Evolutionary conservation across 1,140 invertebrate species (phyloP).

Genomic region (Lutraria rhynchaena): DNA sequence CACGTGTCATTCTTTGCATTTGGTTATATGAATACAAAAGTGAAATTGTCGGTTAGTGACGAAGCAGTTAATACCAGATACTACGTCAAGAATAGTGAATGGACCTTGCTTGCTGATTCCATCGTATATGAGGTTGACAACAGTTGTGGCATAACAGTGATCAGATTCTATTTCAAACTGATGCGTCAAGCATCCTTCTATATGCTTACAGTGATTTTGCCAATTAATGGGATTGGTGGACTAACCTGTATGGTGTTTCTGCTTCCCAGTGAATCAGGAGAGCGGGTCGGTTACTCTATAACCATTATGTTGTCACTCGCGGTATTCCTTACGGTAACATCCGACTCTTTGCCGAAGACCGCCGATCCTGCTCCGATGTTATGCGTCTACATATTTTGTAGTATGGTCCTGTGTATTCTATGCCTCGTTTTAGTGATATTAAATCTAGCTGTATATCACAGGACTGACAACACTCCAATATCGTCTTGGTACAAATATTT

Average conservation of each 20-base stretch:
- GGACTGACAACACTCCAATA: neutral
- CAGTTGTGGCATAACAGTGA: neutral
- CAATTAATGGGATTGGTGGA: constrained; percentile 15
- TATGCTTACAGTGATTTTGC: constrained; percentile 8
- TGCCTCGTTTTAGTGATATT: neutral
- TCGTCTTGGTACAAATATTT: neutral
- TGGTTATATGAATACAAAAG: neutral
- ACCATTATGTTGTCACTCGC: constrained; percentile 26
- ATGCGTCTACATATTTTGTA: constrained; percentile 7
- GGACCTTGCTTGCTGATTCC: constrained; percentile 1
- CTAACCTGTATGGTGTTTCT: constrained; percentile 15
- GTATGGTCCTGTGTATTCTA: neutral
- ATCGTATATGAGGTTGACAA: neutral
- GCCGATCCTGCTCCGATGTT: neutral
- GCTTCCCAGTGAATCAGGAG: constrained; percentile 19
- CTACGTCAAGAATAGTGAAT: constrained; percentile 16
- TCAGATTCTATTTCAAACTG: neutral
- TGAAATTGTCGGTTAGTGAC: neutral
- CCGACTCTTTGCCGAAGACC: constrained; percentile 7
- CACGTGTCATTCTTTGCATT: neutral
- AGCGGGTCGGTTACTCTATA: constrained; percentile 18
- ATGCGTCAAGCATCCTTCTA: neutral
- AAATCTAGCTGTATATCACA: neutral
- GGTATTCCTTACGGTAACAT: constrained; percentile 20
- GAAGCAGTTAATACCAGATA: neutral